Evolutionary conservation across 92 coral and sea anemone species (phyloP), one percentile per base, ranked within the genome.

Genomic region (Porites cylindrica): DNA sequence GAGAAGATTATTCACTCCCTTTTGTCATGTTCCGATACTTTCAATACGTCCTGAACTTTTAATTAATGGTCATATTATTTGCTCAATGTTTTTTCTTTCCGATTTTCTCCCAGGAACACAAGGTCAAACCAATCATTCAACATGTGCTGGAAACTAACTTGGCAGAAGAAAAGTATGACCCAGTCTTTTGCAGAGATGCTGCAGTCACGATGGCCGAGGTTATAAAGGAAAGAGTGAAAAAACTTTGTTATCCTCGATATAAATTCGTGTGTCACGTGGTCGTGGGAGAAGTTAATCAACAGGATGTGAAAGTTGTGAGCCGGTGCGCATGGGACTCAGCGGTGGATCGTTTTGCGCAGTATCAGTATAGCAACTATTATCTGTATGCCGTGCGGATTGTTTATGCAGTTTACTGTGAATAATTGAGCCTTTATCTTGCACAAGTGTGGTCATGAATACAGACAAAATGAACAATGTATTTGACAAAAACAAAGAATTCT

Each of bases 231-330:
- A 91, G 95, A 78, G 98, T 96, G 12, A 96, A 96, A 71, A 90
- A 88, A 85, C 86, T 96, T 89, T 92, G 95, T 78, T 96, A 95
- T 84, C 95, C 96, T 38, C 87, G 99, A 66, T 95, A 93, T 93
- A 96, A 96, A 88, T 93, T 93, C 67, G 83, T 93, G 38, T 96
- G 96, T 90, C 98, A 96, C 94, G 99, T 93, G 79, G 78, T 89
- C 76, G 86, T 96, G 23, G 99, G 99, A 11, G 96, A 95, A 76
- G 51, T 91, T 60, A 90, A 82, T 58, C 88, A 88, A 76, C 99
- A 96, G 80, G 95, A 92, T 69, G 90, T 95, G 79, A 93, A 96
- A 66, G 68, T 93, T 29, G 98, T 78, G 53, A 96, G 97, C 80
- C 96, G 97, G 14, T 92, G 98, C 26, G 94, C 94, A 0, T 96